These are phyloP conservation scores for Poecilobothrus nobilitatus DNA, from an alignment of 2,888 invertebrate genomes.

Conservation along the genomic window DNA sequence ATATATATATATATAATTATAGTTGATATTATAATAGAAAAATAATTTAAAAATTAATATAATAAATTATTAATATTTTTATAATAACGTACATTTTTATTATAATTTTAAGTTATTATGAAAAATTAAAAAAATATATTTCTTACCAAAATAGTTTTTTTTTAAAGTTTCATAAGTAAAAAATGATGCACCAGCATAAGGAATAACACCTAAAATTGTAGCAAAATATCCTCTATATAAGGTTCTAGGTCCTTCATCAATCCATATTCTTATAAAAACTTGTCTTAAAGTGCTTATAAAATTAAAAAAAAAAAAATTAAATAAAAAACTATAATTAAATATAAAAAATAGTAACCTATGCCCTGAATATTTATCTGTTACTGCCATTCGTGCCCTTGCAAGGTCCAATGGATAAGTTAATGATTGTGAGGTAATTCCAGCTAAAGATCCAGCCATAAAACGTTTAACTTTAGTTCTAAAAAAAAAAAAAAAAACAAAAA, in stretches of 20 bases:
- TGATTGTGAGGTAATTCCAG: slow-evolving; percentile 90
- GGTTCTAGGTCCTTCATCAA: slow-evolving; percentile 65
- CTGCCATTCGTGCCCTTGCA: slow-evolving; percentile 95
- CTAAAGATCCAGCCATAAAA: slow-evolving; percentile 86
- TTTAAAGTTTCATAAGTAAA: slow-evolving; percentile 95
- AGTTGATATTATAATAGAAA: not conserved
- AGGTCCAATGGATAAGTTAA: slow-evolving; percentile 94
- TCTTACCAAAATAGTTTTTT: slow-evolving; percentile 61
- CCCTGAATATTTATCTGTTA: slow-evolving; percentile 66
- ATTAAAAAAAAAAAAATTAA: not conserved
- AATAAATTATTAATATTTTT: too few relatives aligned
- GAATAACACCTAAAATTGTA: slow-evolving; percentile 87
- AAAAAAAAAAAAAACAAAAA: slow-evolving; percentile 8
- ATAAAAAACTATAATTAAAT: not conserved
- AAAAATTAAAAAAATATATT: too few relatives aligned
- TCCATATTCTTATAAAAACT: slow-evolving; percentile 62
- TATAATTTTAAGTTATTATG: too few relatives aligned
- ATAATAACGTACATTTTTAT: too few relatives aligned
- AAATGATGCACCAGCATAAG: slow-evolving; percentile 95
- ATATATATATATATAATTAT: not conserved
- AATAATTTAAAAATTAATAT: too few relatives aligned
- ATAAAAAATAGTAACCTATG: slow-evolving; percentile 48
- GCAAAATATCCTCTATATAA: slow-evolving; percentile 83
- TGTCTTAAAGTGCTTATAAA: slow-evolving; percentile 44
- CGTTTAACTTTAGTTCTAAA: slow-evolving; percentile 39